These are phyloP conservation scores for Mesocentrotus franciscanus DNA, from an alignment of 53 echinoderm and acorn worm genomes.

Conservation along the genomic window DNA sequence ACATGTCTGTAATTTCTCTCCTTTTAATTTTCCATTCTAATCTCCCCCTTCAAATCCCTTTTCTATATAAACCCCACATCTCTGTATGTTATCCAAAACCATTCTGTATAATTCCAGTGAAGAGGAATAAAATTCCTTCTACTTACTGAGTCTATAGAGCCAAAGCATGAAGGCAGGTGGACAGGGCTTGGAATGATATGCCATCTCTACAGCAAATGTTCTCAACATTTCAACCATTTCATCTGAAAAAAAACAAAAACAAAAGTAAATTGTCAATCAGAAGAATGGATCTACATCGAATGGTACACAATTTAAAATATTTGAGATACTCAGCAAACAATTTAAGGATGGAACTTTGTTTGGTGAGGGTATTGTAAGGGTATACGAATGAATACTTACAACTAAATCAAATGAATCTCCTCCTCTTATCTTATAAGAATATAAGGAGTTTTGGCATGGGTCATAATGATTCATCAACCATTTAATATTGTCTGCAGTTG, in stretches of 20 bases:
- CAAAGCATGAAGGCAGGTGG: conserved; percentile 78
- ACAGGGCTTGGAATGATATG: conserved; percentile 77
- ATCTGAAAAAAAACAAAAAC: conserved; percentile 69
- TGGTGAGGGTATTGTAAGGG: not conserved
- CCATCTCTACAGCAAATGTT: conserved; percentile 71
- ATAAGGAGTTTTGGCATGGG: too few species aligned
- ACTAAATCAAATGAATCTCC: too few species aligned
- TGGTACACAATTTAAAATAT: not conserved
- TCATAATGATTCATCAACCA: too few species aligned
- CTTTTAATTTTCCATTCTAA: too few species aligned
- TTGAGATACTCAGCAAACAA: not conserved
- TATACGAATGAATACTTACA: not conserved
- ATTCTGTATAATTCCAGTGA: not conserved
- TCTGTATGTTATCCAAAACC: too few species aligned
- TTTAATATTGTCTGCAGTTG: not conserved
- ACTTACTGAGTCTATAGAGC: conserved; percentile 90
- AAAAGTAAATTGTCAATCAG: conserved; percentile 7
- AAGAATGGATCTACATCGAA: not conserved
- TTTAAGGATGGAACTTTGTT: not conserved
- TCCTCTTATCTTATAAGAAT: too few species aligned
- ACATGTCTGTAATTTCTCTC: not conserved
- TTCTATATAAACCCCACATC: not conserved
- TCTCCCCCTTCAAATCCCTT: not conserved
- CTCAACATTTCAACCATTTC: conserved; percentile 81
- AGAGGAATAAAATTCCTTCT: not conserved